These are phyloP conservation scores for Barbus barbus DNA, from an alignment of 2,113 vertebrate species.

Conservation along the genomic window DNA sequence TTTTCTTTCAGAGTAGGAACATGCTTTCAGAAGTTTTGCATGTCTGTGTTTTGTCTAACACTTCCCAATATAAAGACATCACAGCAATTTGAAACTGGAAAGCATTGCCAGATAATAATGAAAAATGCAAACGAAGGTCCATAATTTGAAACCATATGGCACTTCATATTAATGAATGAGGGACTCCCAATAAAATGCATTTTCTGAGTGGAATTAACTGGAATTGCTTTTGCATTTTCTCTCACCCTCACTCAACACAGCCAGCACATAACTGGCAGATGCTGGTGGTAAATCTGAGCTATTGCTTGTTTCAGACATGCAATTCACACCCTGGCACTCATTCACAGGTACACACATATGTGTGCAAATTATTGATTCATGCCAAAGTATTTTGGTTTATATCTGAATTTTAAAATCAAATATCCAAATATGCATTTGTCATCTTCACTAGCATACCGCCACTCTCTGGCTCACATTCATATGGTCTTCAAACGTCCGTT, in stretches of 20 bases:
- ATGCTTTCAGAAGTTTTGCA: background rate
- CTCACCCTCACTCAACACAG: background rate
- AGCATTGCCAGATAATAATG: background rate
- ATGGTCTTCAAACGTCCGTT: background rate
- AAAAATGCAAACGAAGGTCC: constrained; percentile 27
- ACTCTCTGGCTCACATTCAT: constrained; percentile 17
- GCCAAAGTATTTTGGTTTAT: background rate
- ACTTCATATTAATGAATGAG: constrained; percentile 19
- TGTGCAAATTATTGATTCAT: background rate
- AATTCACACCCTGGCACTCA: background rate
- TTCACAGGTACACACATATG: background rate
- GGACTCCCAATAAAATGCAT: background rate
- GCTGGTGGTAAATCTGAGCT: background rate
- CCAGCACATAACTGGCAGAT: background rate
- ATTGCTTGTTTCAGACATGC: background rate
- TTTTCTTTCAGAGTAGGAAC: background rate
- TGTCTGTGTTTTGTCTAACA: background rate
- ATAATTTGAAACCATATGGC: constrained; percentile 1
- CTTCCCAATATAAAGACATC: background rate
- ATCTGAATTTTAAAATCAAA: background rate
- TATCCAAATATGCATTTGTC: background rate
- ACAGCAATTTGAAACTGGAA: background rate
- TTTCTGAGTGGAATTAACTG: background rate
- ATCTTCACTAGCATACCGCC: background rate
- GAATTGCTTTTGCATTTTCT: constrained; percentile 1